These are phyloP conservation scores for Microctonus brassicae DNA, from an alignment of 2,888 invertebrate genomes.

Conservation along the genomic window DNA sequence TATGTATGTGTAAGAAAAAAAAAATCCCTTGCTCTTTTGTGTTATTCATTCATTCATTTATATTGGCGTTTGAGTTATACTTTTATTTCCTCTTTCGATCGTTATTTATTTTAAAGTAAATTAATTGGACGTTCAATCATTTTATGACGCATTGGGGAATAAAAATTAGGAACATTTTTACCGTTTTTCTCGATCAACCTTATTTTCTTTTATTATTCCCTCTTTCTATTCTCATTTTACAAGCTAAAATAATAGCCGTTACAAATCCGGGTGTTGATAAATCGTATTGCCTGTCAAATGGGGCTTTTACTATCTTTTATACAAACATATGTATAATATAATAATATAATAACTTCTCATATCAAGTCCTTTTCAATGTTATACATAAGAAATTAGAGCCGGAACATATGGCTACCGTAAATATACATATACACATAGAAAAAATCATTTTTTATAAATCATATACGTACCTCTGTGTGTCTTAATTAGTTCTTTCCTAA, in stretches of 20 bases:
- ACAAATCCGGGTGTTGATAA: constrained; percentile 22
- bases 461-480: not conserved
- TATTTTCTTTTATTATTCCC: not conserved
- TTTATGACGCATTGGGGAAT: constrained; percentile 18
- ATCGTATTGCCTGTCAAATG: constrained; percentile 12
- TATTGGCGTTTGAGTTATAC: constrained; percentile 14
- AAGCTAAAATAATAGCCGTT: constrained; percentile 23
- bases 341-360: not conserved
- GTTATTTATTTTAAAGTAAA: constrained; percentile 23
- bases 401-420: not conserved
- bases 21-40: too few species aligned
- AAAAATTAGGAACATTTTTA: constrained; percentile 24
- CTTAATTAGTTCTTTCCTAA: too few species aligned
- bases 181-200: not conserved
- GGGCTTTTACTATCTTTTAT: not conserved
- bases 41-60: too few species aligned
- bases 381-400: not conserved
- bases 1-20: too few species aligned
- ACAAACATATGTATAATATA: too few species aligned
- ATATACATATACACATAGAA: too few species aligned
- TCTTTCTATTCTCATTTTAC: not conserved
- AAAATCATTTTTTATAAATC: not conserved
- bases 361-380: not conserved
- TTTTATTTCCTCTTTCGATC: constrained; percentile 3
- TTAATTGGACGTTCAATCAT: constrained; percentile 41